These are phyloP conservation scores for Eremobia ochroleuca DNA, from an alignment of 2,888 invertebrate genomes.

Conservation along the genomic window DNA sequence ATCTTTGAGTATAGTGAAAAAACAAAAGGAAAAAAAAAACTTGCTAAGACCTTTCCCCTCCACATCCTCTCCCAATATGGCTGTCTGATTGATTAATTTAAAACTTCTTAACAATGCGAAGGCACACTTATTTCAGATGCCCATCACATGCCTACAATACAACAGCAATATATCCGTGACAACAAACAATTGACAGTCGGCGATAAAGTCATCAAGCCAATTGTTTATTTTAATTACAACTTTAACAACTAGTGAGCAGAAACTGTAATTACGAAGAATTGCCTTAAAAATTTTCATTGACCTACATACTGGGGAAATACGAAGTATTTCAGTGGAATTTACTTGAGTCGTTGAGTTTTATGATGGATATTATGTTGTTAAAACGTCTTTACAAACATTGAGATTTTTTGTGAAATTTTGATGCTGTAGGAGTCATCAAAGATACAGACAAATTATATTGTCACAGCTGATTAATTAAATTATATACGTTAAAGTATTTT, in stretches of 20 bases:
- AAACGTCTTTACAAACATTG: not conserved
- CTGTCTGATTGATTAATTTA: not conserved
- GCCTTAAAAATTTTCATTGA: constrained; percentile 36
- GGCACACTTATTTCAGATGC: not conserved
- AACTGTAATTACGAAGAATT: constrained; percentile 44
- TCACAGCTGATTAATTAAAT: not conserved
- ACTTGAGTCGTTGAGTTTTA: constrained; percentile 50
- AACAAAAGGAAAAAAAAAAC: too few relatives aligned
- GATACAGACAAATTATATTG: not conserved
- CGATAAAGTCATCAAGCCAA: constrained; percentile 57
- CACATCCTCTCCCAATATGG: not conserved
- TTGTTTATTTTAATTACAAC: constrained; percentile 49
- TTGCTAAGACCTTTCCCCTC: not conserved
- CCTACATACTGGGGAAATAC: constrained; percentile 15
- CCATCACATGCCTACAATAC: not conserved
- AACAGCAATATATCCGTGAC: constrained; percentile 19
- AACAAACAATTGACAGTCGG: constrained; percentile 31
- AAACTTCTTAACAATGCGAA: not conserved
- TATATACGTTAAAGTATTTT: too few relatives aligned
- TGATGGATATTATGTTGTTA: constrained; percentile 40
- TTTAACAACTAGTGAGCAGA: constrained; percentile 26
- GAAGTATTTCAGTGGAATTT: constrained; percentile 34
- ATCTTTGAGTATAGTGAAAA: too few relatives aligned
- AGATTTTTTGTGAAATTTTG: not conserved
- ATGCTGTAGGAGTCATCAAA: not conserved